Conservation (phyloP, 2,797 vertebrate genomes). For the Xerus rutilus region DNA sequence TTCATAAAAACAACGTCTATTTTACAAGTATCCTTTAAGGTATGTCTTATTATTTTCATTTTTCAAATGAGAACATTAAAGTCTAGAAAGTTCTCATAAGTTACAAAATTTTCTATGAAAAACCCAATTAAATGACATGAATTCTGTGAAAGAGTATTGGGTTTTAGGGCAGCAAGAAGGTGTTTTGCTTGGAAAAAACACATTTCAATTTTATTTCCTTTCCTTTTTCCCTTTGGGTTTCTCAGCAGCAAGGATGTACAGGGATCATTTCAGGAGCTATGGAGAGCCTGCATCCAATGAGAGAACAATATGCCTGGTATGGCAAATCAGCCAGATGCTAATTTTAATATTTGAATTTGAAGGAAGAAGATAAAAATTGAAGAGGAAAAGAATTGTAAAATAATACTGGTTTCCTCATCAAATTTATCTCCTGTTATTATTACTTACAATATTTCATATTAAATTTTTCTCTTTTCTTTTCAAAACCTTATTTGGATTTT, state of each 20-base stretch:
- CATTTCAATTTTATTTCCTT: background rate
- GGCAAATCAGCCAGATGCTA: background rate
- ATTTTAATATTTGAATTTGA: slow-evolving; percentile 15
- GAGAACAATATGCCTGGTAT: background rate
- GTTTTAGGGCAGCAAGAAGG: background rate
- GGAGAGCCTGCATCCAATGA: background rate
- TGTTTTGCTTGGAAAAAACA: background rate
- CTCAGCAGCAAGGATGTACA: background rate
- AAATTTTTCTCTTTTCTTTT: background rate
- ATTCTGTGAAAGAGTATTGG: background rate
- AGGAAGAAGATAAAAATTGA: background rate
- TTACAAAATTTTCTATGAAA: background rate
- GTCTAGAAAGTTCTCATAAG: background rate
- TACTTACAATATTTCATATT: background rate
- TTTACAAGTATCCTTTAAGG: background rate
- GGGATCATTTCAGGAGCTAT: background rate
- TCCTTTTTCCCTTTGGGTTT: background rate
- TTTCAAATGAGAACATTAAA: background rate
- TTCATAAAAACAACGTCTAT: background rate
- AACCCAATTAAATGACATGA: background rate
- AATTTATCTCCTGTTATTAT: background rate
- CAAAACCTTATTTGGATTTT: background rate
- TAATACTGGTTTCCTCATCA: background rate
- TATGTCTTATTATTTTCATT: background rate
- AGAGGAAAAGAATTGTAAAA: background rate